These are phyloP conservation scores for Spisula solida DNA, from an alignment of 2,888 invertebrate genomes.

Conservation along the genomic window DNA sequence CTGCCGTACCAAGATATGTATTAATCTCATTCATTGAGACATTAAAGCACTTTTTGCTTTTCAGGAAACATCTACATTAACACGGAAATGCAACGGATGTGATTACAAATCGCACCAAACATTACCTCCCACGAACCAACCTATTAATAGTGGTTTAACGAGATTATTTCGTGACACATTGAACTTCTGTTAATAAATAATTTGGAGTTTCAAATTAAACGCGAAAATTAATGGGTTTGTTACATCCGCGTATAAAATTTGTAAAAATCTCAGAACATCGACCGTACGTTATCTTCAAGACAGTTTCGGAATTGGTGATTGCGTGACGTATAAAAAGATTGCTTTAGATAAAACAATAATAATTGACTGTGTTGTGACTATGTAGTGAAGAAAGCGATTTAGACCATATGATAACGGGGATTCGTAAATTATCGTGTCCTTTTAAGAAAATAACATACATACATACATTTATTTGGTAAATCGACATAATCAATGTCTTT, in stretches of 20 bases:
- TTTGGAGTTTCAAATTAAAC: background rate
- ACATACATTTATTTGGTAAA: no score
- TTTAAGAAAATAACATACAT: no score
- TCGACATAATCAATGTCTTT: no score
- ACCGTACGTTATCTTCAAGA: background rate
- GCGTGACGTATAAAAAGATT: background rate
- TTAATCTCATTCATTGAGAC: no score
- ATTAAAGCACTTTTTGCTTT: no score
- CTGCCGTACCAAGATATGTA: no score
- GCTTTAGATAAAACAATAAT: background rate
- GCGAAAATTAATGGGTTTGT: background rate
- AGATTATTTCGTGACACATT: background rate
- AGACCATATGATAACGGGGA: background rate
- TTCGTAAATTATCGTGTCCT: background rate
- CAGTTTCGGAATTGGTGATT: background rate
- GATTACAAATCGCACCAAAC: background rate
- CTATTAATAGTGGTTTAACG: background rate
- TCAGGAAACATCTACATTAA: no score
- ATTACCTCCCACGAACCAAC: background rate
- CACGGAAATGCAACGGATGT: no score
- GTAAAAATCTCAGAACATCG: background rate
- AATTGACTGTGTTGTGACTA: background rate
- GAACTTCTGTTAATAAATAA: background rate
- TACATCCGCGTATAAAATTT: background rate
- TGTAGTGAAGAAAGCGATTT: background rate